phyloP scores from a whole-genome alignment of 1,140 invertebrate species.

The Lasioglossum albipes region DNA sequence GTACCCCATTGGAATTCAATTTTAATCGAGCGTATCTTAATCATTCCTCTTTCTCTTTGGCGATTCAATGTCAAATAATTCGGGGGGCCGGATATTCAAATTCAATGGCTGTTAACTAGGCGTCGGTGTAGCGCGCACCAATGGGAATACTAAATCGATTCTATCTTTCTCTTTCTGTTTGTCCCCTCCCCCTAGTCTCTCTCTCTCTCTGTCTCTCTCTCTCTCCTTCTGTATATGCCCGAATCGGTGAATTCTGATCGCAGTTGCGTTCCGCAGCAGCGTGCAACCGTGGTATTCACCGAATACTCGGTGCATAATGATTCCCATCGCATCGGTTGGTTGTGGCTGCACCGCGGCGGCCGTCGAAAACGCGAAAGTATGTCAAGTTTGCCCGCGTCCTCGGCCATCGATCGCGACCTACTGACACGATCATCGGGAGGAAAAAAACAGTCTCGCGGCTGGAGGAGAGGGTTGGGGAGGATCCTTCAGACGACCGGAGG shows the following conservation, averaged over 20 bases:
- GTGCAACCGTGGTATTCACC: neutral
- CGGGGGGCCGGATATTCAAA: neutral
- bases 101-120: neutral
- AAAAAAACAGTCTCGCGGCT: neutral
- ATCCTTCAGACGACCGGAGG: no score
- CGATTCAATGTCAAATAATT: neutral
- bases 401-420: slow-evolving; percentile 34
- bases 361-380: slow-evolving; percentile 30
- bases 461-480: neutral
- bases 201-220: no score
- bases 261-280: neutral
- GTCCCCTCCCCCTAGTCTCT: no score
- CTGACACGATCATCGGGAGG: slow-evolving; percentile 31
- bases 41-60: neutral
- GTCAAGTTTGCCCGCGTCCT: slow-evolving; percentile 38
- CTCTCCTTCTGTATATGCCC: neutral
- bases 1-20: no score
- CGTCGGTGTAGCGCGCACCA: neutral
- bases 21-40: no score
- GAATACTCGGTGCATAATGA: neutral
- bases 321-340: neutral
- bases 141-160: slow-evolving; percentile 10
- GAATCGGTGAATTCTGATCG: neutral
- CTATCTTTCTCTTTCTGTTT: no score
- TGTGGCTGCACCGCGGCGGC: neutral